phyloP scores from a whole-genome alignment of 2,113 vertebrate genomes.

The Naja naja region DNA sequence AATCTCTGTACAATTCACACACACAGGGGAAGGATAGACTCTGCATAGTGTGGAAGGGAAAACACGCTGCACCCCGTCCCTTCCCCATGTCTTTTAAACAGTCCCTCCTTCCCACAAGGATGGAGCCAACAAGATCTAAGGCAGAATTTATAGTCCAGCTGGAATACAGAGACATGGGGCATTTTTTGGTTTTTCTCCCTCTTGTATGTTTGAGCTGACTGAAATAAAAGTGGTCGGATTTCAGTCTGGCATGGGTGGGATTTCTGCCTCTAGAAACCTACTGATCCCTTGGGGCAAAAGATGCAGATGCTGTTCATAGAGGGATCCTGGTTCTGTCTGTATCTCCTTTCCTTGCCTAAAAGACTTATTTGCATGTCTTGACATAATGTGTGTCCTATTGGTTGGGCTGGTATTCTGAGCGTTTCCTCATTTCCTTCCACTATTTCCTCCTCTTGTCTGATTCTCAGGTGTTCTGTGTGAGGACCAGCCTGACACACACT shows the following conservation, averaged over 20 bases:
- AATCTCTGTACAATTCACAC: background rate
- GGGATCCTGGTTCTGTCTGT: background rate
- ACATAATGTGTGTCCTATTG: background rate
- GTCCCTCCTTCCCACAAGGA: background rate
- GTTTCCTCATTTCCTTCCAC: background rate
- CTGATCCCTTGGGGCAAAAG: background rate
- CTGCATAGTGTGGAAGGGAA: background rate
- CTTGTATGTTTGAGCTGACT: background rate
- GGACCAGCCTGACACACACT: background rate
- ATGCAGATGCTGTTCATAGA: background rate
- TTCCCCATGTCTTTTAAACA: background rate
- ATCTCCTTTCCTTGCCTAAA: background rate
- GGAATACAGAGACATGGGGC: background rate
- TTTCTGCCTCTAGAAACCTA: background rate
- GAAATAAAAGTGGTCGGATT: background rate
- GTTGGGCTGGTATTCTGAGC: background rate
- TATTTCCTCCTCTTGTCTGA: background rate
- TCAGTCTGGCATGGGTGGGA: background rate
- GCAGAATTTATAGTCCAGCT: background rate
- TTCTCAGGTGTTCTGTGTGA: background rate
- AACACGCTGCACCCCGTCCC: background rate
- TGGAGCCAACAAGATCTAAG: background rate
- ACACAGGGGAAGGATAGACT: background rate
- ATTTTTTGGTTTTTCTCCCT: too few relatives aligned
- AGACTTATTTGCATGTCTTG: background rate